A percentile compares a stretch with the other conserved stretches of the same genome.
Evolutionary conservation across 2,113 vertebrate genomes (phyloP).

Genomic region (Pomatostomus ruficeps): DNA sequence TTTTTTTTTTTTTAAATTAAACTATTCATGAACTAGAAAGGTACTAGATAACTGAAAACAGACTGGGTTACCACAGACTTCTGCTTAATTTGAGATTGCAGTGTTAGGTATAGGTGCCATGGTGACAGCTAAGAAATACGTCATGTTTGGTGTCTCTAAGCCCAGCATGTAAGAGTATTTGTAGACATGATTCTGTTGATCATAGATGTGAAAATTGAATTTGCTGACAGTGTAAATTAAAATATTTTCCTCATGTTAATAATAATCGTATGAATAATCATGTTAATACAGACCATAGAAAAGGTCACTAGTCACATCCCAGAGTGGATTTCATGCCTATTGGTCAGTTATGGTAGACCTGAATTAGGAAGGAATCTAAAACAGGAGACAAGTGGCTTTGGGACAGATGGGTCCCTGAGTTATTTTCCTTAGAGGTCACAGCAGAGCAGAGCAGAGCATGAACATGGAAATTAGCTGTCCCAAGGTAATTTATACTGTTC

Average conservation of each 20-base stretch:
- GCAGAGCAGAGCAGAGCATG: neutral
- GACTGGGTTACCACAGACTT: neutral
- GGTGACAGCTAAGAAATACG: neutral
- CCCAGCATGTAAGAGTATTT: neutral
- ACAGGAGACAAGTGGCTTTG: neutral
- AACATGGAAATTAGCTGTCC: neutral
- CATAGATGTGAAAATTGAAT: neutral
- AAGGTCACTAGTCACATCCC: neutral
- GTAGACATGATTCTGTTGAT: neutral
- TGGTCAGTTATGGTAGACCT: neutral
- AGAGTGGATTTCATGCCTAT: neutral
- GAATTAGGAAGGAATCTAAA: neutral
- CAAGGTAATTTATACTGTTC: neutral
- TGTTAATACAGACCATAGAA: neutral
- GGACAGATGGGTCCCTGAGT: neutral
- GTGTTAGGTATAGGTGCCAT: neutral
- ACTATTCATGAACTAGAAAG: neutral
- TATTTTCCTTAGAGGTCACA: neutral
- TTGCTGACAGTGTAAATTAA: neutral
- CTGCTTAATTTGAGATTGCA: neutral
- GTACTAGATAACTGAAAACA: neutral
- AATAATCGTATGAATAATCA: neutral
- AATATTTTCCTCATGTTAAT: neutral
- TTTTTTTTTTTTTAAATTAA: neutral
- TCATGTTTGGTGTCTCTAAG: neutral